These are phyloP conservation scores for Porites divaricata DNA, from an alignment of 92 coral and sea anemone genomes.

Conservation along the genomic window DNA sequence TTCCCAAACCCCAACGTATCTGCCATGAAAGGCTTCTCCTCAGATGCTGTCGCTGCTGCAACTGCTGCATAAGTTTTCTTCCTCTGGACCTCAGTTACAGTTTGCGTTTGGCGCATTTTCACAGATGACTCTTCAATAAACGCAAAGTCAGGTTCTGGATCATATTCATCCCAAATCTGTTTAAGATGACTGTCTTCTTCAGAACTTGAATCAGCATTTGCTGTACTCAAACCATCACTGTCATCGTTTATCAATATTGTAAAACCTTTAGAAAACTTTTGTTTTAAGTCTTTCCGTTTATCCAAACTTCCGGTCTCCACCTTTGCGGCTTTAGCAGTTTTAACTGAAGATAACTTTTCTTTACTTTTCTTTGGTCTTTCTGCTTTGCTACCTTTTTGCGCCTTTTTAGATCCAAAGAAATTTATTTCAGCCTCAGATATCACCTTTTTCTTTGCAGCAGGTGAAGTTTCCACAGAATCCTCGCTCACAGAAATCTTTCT, in stretches of 20 bases:
- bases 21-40: slow-evolving; percentile 44
- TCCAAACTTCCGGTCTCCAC: slow-evolving; percentile 2
- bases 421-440: slow-evolving; percentile 28
- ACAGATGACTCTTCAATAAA: not conserved
- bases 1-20: slow-evolving; percentile 81
- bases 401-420: slow-evolving; percentile 34
- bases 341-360: slow-evolving; percentile 10
- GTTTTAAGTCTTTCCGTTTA: slow-evolving; percentile 4
- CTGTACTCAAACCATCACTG: slow-evolving; percentile 17
- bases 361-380: slow-evolving; percentile 19
- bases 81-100: not conserved
- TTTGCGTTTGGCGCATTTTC: not conserved
- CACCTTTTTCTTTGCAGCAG: slow-evolving; percentile 1
- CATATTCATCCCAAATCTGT: slow-evolving; percentile 64
- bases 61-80: slow-evolving; percentile 12
- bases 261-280: slow-evolving; percentile 6
- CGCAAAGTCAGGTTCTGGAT: slow-evolving; percentile 49
- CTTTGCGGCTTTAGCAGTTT: slow-evolving; percentile 10
- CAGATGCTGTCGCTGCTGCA: slow-evolving; percentile 1
- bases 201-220: not conserved
- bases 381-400: not conserved
- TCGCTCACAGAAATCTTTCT: slow-evolving; percentile 8
- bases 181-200: slow-evolving; percentile 27
- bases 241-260: slow-evolving; percentile 35
- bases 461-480: not conserved